These are phyloP conservation scores for Andrena minutula DNA, from an alignment of 2,888 invertebrate genomes.

Conservation along the genomic window DNA sequence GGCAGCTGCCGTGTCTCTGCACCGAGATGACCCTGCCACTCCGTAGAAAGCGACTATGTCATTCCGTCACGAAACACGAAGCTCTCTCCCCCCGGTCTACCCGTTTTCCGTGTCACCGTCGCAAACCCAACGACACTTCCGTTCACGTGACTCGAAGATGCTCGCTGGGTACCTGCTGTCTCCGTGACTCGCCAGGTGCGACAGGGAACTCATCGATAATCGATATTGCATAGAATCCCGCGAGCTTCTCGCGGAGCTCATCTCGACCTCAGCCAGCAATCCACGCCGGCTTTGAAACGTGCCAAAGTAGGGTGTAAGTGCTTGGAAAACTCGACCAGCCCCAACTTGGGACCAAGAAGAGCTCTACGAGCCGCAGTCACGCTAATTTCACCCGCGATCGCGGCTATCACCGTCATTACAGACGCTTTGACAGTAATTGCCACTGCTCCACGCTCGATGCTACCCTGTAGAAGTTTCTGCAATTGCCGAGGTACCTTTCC, in stretches of 20 bases:
- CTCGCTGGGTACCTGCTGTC: conserved; percentile 47
- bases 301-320: neutral
- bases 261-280: neutral
- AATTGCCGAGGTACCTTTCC: conserved; percentile 6
- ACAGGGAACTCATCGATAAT: conserved; percentile 17
- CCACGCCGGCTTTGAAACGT: conserved; percentile 3
- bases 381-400: conserved; percentile 41
- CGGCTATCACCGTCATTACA: conserved; percentile 20
- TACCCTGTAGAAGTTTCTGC: conserved; percentile 6
- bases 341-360: conserved; percentile 42
- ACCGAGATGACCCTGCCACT: conserved; percentile 76
- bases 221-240: conserved; percentile 25
- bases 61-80: conserved; percentile 73
- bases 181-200: conserved; percentile 41
- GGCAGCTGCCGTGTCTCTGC: conserved; percentile 76
- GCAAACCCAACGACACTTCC: conserved; percentile 47
- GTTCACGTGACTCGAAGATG: conserved; percentile 67
- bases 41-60: conserved; percentile 76
- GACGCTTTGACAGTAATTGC: conserved; percentile 36
- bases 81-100: conserved; percentile 29
- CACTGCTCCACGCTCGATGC: conserved; percentile 1
- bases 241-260: conserved; percentile 20
- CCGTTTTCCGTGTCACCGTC: conserved; percentile 52
- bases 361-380: conserved; percentile 48
- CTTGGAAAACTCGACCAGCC: conserved; percentile 10